Evolutionary conservation across 2,113 vertebrate genomes (phyloP), one percentile per base, ranked within the genome.

Genomic region (Myotis lucifugus): DNA sequence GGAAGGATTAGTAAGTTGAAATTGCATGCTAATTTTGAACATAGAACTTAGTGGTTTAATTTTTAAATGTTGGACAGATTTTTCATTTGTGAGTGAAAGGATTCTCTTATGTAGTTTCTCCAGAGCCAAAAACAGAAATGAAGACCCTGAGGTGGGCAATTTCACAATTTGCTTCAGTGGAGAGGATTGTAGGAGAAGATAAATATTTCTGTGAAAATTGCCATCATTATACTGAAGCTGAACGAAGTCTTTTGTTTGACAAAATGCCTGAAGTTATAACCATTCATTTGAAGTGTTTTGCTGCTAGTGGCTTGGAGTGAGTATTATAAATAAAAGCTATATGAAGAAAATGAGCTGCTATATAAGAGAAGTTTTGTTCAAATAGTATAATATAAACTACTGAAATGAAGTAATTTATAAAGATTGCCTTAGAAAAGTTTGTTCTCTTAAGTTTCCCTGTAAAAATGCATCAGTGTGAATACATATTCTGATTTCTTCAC

Each of bases 161-260:
- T 88, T 99, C 98, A 59, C 99, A 99, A 97, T 99, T 99, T 98
- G 99, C 99, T 0, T 99, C 99, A 0, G 99, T 99, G 98, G 99
- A 99, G 97, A 99, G 99, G 96, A 99, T 99, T 92, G 99, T 99
- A 64, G 99, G 99, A 70, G 99, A 99, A 97, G 99, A 99, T 97
- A 99, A 99, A 92, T 99, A 99, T 96, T 99, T 99, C 98, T 99
- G 99, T 93, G 99, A 99, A 97, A 99, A 99, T 46, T 99, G 99
- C 95, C 99, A 98, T 91, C 99, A 99, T 95, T 99, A 99, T 98
- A 98, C 99, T 0, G 99, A 99, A 98, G 99, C 99, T 0, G 99
- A 99, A 97, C 98, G 99, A 92, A 99, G 99, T 97, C 99, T 99
- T 81, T 97, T 99, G 90, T 99, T 99, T 94, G 99, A 99, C 96